Base-by-base conservation (phyloP, 2,888 invertebrate genomes). In the Platycnemis pennipes region DNA sequence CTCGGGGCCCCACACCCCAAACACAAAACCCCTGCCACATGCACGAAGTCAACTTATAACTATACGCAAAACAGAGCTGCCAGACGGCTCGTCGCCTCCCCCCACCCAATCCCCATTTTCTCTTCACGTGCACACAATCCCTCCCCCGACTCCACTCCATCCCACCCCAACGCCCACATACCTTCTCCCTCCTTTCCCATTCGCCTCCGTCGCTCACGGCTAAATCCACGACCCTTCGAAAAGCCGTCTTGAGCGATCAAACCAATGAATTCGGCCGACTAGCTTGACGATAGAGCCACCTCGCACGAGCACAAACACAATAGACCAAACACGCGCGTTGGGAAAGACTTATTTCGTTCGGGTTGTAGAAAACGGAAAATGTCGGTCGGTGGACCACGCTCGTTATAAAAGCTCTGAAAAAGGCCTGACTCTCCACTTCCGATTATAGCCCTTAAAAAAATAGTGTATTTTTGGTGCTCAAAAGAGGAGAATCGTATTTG, bases 71-170 rank as follows among this genome's bases (percentile, higher is more conserved):
- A 49, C 63, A 69, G 56, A 63, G 44, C 69, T 63, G 63, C 63
- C 91, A 91, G 91, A 91, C 91, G 63, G 91, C 91, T 69, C 63
- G 91, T 91, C 91, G 91, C 91, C 91, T 56, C 91, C 89, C 88
- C 91, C 63, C 31, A n/a, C 45, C 45, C 87, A 19, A 44, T 19
- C 87, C 46, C 87, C n/a, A 22, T n/a, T 26, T 87, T 13, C 87
- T n/a, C 26, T 8, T 46, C 1, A 37, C 42, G 22, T 22, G 22
- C 44, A 44, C 86, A 87, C 91, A 63, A n/a, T 26, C 86, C 19
- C 86, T 86, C 42, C 44, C 42, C 44, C n/a, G 22, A n/a, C 0
- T 8, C 37, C 42, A 42, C 42, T 16, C 37, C 16, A 16, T 44
- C 86, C 19, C 42, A 7, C n/a, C 44, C 89, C 16, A 5, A 19